Evolutionary conservation across 1,140 invertebrate species (phyloP).

Genomic region (Helicoverpa zea): DNA sequence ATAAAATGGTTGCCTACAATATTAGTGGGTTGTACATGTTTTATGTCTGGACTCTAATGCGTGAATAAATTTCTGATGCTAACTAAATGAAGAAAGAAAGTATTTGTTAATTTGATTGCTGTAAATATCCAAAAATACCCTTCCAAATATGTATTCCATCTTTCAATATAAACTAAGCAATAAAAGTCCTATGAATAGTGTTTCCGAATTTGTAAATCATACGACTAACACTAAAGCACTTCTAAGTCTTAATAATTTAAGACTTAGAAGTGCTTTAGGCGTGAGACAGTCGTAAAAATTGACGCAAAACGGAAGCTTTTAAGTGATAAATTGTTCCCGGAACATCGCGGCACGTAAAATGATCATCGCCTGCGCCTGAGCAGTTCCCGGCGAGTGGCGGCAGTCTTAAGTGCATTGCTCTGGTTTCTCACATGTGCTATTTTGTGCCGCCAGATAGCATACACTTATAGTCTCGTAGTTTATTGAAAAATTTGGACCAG

Average conservation of each 20-base stretch:
- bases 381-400: slow-evolving; percentile 61
- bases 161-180: no score
- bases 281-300: slow-evolving; percentile 66
- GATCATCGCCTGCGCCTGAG: slow-evolving; percentile 74
- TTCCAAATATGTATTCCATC: no score
- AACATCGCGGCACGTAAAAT: slow-evolving; percentile 81
- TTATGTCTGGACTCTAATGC: not conserved
- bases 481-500: slow-evolving; percentile 1
- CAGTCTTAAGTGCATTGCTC: slow-evolving; percentile 75
- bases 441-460: slow-evolving; percentile 52
- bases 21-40: slow-evolving; percentile 18
- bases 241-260: no score
- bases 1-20: slow-evolving; percentile 28
- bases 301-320: slow-evolving; percentile 80
- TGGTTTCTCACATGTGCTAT: slow-evolving; percentile 60
- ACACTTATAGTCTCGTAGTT: slow-evolving; percentile 6
- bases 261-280: slow-evolving; percentile 41
- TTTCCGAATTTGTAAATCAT: no score
- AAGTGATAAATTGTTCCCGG: slow-evolving; percentile 85
- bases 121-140: no score
- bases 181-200: no score
- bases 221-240: no score
- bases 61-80: not conserved
- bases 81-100: slow-evolving; percentile 7
- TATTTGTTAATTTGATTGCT: no score